phyloP scores from a whole-genome alignment of 2,888 invertebrate genomes.

The Hoplodrina blanda region DNA sequence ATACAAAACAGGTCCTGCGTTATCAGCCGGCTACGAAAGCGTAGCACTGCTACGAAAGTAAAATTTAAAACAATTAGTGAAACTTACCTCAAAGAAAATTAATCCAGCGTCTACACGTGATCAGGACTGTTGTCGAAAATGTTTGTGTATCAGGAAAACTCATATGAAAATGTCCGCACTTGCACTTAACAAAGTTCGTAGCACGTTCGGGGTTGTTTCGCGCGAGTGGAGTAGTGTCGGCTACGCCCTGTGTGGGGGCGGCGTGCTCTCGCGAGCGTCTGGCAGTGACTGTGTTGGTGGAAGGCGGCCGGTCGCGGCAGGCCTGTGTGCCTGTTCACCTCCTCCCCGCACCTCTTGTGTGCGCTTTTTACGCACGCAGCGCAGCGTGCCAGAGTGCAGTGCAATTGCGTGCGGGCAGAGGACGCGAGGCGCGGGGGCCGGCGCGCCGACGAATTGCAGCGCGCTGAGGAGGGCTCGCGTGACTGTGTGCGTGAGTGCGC shows the following conservation, averaged over 20 bases:
- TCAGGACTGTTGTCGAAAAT: slow-evolving; percentile 59
- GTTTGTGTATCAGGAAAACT: slow-evolving; percentile 68
- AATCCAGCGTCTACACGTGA: slow-evolving; percentile 71
- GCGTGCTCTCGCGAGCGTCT: slow-evolving; percentile 87
- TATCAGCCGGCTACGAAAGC: slow-evolving; percentile 65
- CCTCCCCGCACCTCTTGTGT: slow-evolving; percentile 86
- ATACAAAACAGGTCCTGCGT: slow-evolving; percentile 37
- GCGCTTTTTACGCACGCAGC: slow-evolving; percentile 90
- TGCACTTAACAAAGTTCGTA: slow-evolving; percentile 83
- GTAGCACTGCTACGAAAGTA: slow-evolving; percentile 73
- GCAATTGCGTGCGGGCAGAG: slow-evolving; percentile 88
- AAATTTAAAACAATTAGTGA: slow-evolving; percentile 47
- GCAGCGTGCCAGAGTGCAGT: slow-evolving; percentile 86
- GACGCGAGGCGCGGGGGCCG: slow-evolving; percentile 69
- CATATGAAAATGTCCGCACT: slow-evolving; percentile 78
- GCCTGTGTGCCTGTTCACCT: slow-evolving; percentile 71
- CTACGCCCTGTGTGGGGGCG: slow-evolving; percentile 85
- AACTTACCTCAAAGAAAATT: slow-evolving; percentile 68
- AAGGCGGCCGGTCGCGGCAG: slow-evolving; percentile 74
- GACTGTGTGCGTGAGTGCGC: slow-evolving; percentile 86
- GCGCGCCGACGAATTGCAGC: slow-evolving; percentile 89
- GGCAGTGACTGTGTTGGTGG: slow-evolving; percentile 83
- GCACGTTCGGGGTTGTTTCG: slow-evolving; percentile 83
- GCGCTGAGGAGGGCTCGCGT: slow-evolving; percentile 84
- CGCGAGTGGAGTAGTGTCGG: slow-evolving; percentile 71